Conservation (phyloP, 2,797 vertebrate species). For the Liparis tanakae region DNA sequence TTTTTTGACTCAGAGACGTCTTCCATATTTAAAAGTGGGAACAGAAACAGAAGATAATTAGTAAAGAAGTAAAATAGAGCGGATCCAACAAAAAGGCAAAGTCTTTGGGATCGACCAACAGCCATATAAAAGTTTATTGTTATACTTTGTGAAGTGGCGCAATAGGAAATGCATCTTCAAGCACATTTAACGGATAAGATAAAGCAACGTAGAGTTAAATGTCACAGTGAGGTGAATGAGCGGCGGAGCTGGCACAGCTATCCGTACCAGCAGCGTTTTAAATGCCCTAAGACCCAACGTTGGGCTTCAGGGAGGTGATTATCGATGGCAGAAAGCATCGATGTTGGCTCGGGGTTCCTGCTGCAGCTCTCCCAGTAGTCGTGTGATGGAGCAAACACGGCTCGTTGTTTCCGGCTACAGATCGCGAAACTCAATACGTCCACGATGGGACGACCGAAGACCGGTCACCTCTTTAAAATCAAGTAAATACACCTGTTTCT, state of each 20-base stretch:
- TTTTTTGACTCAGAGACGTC: neutral
- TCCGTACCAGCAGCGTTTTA: constrained; percentile 24
- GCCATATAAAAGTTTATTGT: neutral
- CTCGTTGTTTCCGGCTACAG: constrained; percentile 54
- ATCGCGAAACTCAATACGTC: constrained; percentile 55
- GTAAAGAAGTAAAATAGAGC: constrained; percentile 15
- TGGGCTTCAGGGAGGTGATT: constrained; percentile 48
- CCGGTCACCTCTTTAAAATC: constrained; percentile 77
- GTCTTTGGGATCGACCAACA: constrained; percentile 1
- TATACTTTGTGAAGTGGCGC: neutral
- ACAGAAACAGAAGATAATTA: constrained; percentile 13
- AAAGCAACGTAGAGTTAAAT: constrained; percentile 29
- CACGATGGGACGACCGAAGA: constrained; percentile 39
- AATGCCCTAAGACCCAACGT: constrained; percentile 27
- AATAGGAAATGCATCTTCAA: constrained; percentile 12
- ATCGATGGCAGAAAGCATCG: constrained; percentile 50
- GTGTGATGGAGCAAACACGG: constrained; percentile 40
- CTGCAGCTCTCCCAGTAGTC: constrained; percentile 12
- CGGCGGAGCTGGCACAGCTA: constrained; percentile 23
- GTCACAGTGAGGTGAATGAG: constrained; percentile 39
- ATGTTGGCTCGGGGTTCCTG: constrained; percentile 16
- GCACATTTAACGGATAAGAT: constrained; percentile 17
- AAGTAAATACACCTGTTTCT: constrained; percentile 65
- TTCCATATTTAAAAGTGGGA: neutral
- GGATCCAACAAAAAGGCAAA: constrained; percentile 1